phyloP scores from a whole-genome alignment of 2,113 vertebrate species.

The Capra hircus region DNA sequence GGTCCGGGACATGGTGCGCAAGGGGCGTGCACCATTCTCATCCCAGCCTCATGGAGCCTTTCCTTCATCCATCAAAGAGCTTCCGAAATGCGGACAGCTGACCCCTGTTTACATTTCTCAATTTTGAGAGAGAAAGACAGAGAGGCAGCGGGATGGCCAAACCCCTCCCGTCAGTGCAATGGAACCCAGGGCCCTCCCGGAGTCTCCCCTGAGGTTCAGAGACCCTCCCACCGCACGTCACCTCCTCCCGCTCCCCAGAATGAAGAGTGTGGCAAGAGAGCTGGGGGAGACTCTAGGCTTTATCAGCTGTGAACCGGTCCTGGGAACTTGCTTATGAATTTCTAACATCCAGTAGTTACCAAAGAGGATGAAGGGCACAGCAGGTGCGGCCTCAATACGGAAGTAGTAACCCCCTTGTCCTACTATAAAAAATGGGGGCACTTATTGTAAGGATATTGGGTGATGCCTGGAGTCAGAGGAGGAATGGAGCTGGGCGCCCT shows the following conservation, averaged over 20 bases:
- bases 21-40: accelerated
- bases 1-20: accelerated
- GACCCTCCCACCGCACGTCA: accelerated
- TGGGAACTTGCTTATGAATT: not conserved
- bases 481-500: not conserved
- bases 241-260: not conserved
- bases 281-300: not conserved
- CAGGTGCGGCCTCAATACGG: not conserved
- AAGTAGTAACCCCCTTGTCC: accelerated
- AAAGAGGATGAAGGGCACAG: accelerated
- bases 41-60: accelerated
- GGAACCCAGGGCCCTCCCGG: accelerated
- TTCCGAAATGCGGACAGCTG: not conserved
- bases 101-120: not conserved
- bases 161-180: accelerated
- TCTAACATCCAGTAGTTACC: not conserved
- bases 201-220: accelerated
- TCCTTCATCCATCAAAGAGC: not conserved
- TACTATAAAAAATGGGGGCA: accelerated
- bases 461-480: accelerated
- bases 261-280: accelerated
- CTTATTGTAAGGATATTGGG: accelerated
- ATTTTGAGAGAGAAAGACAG: not conserved
- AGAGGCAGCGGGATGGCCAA: accelerated
- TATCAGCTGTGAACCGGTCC: not conserved